These are phyloP conservation scores for Sebastes fasciatus DNA, from an alignment of 2,113 vertebrate species.

Conservation along the genomic window DNA sequence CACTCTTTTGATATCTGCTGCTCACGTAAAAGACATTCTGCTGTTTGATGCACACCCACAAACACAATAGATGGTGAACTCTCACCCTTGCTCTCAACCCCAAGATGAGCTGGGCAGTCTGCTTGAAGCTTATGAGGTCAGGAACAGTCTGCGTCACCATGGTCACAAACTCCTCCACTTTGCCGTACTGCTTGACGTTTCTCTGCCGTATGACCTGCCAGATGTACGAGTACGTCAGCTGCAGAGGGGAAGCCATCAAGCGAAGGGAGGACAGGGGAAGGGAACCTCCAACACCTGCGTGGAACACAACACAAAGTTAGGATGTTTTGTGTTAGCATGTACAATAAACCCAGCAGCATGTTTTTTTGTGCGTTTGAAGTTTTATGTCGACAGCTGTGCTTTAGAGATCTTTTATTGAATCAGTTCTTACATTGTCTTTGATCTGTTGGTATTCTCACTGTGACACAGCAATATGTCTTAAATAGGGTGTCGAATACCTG, in stretches of 20 bases:
- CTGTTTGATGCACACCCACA: background rate
- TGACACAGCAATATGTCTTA: background rate
- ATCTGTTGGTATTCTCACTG: background rate
- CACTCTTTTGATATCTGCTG: background rate
- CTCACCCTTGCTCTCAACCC: constrained; percentile 86
- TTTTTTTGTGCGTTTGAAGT: background rate
- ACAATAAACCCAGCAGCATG: background rate
- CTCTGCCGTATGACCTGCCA: constrained; percentile 82
- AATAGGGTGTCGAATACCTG: background rate
- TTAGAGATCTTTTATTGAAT: background rate
- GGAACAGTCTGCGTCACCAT: constrained; percentile 81
- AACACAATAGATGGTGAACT: background rate
- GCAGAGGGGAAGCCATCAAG: constrained; percentile 79
- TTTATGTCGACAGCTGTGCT: background rate
- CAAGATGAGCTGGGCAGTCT: constrained; percentile 84
- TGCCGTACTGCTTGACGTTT: constrained; percentile 77
- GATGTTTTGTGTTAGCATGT: background rate
- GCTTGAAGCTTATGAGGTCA: constrained; percentile 83
- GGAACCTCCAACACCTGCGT: constrained; percentile 47
- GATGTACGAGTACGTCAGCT: constrained; percentile 80
- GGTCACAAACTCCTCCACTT: constrained; percentile 83
- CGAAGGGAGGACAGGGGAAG: constrained; percentile 76
- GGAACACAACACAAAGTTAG: background rate
- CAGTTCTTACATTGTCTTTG: background rate
- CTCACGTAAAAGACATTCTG: background rate